Evolutionary conservation across 1,140 invertebrate genomes (phyloP), one percentile per base, ranked within the genome.

Genomic region (Eumeta japonica): DNA sequence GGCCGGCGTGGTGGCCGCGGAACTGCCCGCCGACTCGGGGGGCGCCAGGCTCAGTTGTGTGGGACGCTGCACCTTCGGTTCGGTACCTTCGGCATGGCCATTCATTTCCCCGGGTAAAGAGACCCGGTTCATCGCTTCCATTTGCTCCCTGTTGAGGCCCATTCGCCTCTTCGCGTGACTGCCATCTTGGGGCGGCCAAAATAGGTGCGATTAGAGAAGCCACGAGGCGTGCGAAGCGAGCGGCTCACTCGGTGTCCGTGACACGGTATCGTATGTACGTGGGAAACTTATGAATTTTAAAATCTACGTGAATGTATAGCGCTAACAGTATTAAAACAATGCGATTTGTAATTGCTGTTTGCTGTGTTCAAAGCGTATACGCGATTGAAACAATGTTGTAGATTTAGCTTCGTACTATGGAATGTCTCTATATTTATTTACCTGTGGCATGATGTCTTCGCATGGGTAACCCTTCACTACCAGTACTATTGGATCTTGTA

Each of bases 401-500:
- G n/a, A n/a, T n/a, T n/a, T n/a, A n/a, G n/a, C n/a, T n/a, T n/a
- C n/a, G n/a, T n/a, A n/a, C n/a, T n/a, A n/a, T n/a, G n/a, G n/a
- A n/a, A n/a, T n/a, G n/a, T n/a, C n/a, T n/a, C n/a, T n/a, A n/a
- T n/a, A n/a, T n/a, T n/a, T n/a, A n/a, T n/a, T 59, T 54, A 78
- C 75, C 75, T 75, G 75, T 64, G 63, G 72, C 72, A 67, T 76
- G 72, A 68, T 75, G 71, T 74, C 75, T 75, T 74, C 73, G 66
- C 58, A 75, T 75, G 35, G 75, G 70, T 61, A 77, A 64, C 62
- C 75, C 75, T 72, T 77, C 75, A 54, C 75, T 77, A 44, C 75
- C 75, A 52, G 75, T 77, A 58, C 73, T 76, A 51, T 82, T 82
- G 39, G 81, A 82, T 50, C 81, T 76, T 52, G 78, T 76, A 65